These are phyloP conservation scores for Cancer borealis DNA, from an alignment of 2,888 invertebrate genomes.

Conservation along the genomic window DNA sequence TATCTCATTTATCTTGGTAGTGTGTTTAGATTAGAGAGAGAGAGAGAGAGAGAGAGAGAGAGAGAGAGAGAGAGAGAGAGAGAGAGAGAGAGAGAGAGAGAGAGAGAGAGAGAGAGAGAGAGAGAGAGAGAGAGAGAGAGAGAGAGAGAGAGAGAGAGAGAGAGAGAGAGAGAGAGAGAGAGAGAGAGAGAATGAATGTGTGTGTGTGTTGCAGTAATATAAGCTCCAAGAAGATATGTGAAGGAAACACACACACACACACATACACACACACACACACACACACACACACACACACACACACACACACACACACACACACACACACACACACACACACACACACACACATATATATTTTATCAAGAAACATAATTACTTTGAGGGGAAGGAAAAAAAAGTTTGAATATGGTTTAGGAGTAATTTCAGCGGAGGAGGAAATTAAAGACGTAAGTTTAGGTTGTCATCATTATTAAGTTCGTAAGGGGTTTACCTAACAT, in stretches of 20 bases:
- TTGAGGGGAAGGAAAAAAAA: neutral
- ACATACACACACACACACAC: too few relatives aligned
- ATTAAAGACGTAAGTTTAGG: neutral
- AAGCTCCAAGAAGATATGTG: too few relatives aligned
- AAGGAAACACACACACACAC: too few relatives aligned
- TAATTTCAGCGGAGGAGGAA: neutral
- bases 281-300: too few relatives aligned
- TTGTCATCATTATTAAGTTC: neutral
- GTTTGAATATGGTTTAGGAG: neutral
- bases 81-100: slow-evolving; percentile 36
- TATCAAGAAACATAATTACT: too few relatives aligned
- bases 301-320: too few relatives aligned
- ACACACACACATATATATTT: too few relatives aligned
- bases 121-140: neutral
- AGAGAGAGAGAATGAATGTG: neutral
- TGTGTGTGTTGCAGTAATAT: too few relatives aligned
- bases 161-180: neutral
- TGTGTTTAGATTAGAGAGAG: neutral
- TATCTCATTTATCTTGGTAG: neutral
- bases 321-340: too few relatives aligned
- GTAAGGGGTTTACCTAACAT: neutral
- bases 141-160: neutral
- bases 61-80: neutral
- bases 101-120: neutral
- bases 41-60: slow-evolving; percentile 8